phyloP scores from a whole-genome alignment of 2,888 invertebrate species.

The Melanostoma scalare region DNA sequence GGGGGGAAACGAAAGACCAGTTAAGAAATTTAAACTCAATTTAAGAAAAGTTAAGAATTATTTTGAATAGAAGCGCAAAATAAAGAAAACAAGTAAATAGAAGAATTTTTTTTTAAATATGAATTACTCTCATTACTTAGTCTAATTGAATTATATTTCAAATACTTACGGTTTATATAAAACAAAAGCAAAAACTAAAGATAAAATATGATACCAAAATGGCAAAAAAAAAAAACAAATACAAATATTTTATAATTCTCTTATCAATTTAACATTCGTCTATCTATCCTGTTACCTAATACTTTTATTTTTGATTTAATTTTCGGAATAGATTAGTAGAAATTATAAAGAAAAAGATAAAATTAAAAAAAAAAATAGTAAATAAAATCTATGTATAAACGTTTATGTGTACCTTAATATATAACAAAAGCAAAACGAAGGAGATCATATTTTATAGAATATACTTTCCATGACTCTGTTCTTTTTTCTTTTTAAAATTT shows the following conservation, averaged over 20 bases:
- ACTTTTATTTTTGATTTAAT: constrained; percentile 6
- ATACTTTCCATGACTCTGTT: too few relatives aligned
- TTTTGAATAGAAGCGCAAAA: neutral
- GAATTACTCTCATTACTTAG: constrained; percentile 69
- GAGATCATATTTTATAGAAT: neutral
- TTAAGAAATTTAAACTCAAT: too few relatives aligned
- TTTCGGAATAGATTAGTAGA: constrained; percentile 44
- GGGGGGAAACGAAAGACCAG: too few relatives aligned
- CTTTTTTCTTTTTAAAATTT: too few relatives aligned
- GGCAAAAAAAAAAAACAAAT: constrained; percentile 9
- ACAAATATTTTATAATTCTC: constrained; percentile 25
- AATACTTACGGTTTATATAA: constrained; percentile 49
- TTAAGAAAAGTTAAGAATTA: too few relatives aligned
- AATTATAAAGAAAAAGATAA: constrained; percentile 44
- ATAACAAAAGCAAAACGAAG: constrained; percentile 35
- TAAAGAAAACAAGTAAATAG: constrained; percentile 59
- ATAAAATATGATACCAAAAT: constrained; percentile 30
- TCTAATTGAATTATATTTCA: constrained; percentile 70
- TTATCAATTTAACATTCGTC: constrained; percentile 56
- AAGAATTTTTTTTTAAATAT: constrained; percentile 66
- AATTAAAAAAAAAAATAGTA: constrained; percentile 7
- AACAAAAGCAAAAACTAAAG: constrained; percentile 13
- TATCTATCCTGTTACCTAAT: constrained; percentile 61
- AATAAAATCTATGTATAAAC: constrained; percentile 51
- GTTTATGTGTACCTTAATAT: constrained; percentile 72